phyloP scores from a whole-genome alignment of 2,113 vertebrate genomes.

The Brachionichthys hirsutus region DNA sequence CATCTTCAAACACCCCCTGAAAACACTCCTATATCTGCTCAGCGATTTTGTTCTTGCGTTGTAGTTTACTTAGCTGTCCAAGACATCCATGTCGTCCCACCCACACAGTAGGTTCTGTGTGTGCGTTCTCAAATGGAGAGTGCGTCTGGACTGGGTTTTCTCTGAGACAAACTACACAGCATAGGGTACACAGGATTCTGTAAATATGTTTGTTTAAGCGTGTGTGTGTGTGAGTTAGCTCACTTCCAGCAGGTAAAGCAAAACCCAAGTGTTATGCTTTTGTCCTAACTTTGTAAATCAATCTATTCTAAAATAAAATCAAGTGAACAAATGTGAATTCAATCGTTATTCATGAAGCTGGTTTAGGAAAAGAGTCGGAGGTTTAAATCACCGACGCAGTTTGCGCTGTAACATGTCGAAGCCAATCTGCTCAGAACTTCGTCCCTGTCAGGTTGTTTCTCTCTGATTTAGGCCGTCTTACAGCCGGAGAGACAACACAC shows the following conservation, averaged over 20 bases:
- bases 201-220: slow-evolving; percentile 16
- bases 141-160: slow-evolving; percentile 43
- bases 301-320: neutral
- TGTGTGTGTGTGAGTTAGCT: slow-evolving; percentile 14
- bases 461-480: slow-evolving; percentile 65
- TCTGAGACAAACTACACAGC: slow-evolving; percentile 58
- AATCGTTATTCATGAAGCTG: slow-evolving; percentile 3
- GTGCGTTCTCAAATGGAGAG: too few species aligned
- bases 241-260: slow-evolving; percentile 4
- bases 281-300: neutral
- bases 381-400: slow-evolving; percentile 24
- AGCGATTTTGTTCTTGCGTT: slow-evolving; percentile 63
- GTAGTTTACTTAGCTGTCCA: slow-evolving; percentile 64
- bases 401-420: slow-evolving; percentile 29
- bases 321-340: too few species aligned
- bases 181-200: slow-evolving; percentile 31
- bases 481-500: slow-evolving; percentile 54
- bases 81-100: slow-evolving; percentile 19
- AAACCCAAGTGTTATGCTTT: slow-evolving; percentile 18
- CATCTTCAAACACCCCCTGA: slow-evolving; percentile 65
- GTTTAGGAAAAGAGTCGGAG: slow-evolving; percentile 12
- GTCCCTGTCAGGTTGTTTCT: slow-evolving; percentile 64
- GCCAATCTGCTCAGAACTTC: slow-evolving; percentile 48
- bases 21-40: slow-evolving; percentile 65
- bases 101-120: slow-evolving; percentile 6